Percentiles rank a stretch among this genome's conserved stretches.
These are phyloP conservation scores for Asbolus verrucosus DNA, from an alignment of 1,140 invertebrate species.

Conservation along the genomic window DNA sequence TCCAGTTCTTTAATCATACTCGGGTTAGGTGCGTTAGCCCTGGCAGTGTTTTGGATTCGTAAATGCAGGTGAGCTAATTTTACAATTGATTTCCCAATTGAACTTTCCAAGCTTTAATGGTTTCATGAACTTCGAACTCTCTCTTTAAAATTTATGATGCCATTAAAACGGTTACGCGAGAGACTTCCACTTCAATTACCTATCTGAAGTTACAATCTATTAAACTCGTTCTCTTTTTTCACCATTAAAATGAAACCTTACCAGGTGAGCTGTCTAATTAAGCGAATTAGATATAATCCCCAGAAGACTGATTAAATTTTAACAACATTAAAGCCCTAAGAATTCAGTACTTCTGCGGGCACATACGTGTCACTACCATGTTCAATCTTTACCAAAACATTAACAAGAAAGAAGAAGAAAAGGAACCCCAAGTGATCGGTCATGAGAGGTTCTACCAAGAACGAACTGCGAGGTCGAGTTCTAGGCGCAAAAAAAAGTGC, in stretches of 20 bases:
- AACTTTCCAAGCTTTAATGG: neutral
- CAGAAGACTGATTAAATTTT: constrained; percentile 4
- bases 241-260: too few relatives aligned
- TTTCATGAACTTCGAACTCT: neutral
- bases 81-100: constrained; percentile 7
- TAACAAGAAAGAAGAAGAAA: constrained; percentile 73
- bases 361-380: constrained; percentile 66
- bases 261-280: too few relatives aligned
- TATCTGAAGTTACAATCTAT: too few relatives aligned
- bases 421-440: constrained; percentile 75
- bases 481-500: constrained; percentile 69
- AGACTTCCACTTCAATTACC: too few relatives aligned
- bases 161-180: neutral
- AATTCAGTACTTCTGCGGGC: constrained; percentile 25
- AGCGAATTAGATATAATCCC: constrained; percentile 38
- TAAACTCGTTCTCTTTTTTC: too few relatives aligned
- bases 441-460: constrained; percentile 82
- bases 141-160: constrained; percentile 2
- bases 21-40: constrained; percentile 56
- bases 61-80: constrained; percentile 59
- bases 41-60: constrained; percentile 58
- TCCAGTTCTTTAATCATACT: constrained; percentile 53
- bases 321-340: constrained; percentile 56
- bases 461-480: constrained; percentile 58
- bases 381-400: constrained; percentile 83